phyloP scores from a whole-genome alignment of 92 coral and sea anemone genomes.

The Siderastrea siderea region DNA sequence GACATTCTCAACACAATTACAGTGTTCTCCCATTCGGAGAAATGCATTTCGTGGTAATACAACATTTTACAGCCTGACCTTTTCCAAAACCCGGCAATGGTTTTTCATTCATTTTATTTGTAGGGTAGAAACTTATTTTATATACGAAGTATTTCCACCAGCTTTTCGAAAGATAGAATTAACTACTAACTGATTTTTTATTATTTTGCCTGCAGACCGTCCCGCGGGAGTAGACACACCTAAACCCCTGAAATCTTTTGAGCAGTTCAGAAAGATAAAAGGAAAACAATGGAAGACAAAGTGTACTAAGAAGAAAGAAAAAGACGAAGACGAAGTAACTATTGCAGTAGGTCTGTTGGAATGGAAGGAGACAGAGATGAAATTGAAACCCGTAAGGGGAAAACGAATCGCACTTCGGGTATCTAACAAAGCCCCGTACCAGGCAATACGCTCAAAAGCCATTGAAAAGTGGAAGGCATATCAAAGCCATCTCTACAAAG shows the following conservation, averaged over 20 bases:
- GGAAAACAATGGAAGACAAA: conserved; percentile 72
- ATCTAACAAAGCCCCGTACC: conserved; percentile 64
- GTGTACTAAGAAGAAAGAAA: conserved; percentile 30
- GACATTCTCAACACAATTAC: too few relatives aligned
- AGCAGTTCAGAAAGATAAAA: conserved; percentile 26
- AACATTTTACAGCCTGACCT: too few relatives aligned
- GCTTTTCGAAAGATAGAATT: too few relatives aligned
- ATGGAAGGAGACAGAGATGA: conserved; percentile 55
- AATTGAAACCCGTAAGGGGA: conserved; percentile 68
- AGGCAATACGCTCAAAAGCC: conserved; percentile 45
- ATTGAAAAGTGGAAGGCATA: conserved; percentile 68
- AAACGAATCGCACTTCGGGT: conserved; percentile 58
- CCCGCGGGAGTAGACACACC: conserved; percentile 10
- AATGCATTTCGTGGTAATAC: too few relatives aligned
- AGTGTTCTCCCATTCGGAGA: too few relatives aligned
- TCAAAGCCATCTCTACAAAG: conserved; percentile 63
- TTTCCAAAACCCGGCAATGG: too few relatives aligned
- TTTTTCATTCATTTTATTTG: too few relatives aligned
- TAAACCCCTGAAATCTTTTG: conserved; percentile 37
- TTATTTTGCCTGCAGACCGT: conserved; percentile 6
- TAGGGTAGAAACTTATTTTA: too few relatives aligned
- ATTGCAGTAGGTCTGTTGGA: conserved; percentile 59
- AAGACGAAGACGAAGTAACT: conserved; percentile 43
- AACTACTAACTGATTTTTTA: background rate
- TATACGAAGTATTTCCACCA: too few relatives aligned